Evolutionary conservation across 2,888 invertebrate species (phyloP).

Genomic region (Adela reaumurella): DNA sequence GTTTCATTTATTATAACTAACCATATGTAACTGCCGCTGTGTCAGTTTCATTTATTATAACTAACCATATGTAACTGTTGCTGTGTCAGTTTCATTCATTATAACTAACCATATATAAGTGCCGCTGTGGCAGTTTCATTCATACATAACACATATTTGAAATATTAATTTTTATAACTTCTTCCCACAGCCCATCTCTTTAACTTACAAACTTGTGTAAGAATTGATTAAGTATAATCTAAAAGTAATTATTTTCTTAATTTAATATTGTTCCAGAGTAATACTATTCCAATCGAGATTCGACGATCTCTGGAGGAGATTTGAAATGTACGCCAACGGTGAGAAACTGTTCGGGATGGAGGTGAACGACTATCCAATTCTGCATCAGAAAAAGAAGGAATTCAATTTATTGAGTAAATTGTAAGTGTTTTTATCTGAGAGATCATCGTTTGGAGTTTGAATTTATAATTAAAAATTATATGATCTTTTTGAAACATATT

Average conservation of each 20-base stretch:
- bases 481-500: conserved; percentile 3
- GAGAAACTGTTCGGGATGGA: conserved; percentile 83
- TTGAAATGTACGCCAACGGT: conserved; percentile 78
- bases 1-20: too few species aligned
- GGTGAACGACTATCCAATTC: conserved; percentile 76
- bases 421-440: conserved; percentile 57
- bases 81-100: too few species aligned
- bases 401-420: conserved; percentile 80
- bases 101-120: too few species aligned
- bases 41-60: too few species aligned
- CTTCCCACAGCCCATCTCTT: too few species aligned
- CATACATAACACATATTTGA: too few species aligned
- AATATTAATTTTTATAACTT: too few species aligned
- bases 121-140: too few species aligned
- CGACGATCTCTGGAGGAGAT: conserved; percentile 78
- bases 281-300: conserved; percentile 75
- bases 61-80: too few species aligned
- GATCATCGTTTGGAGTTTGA: neutral
- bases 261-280: conserved; percentile 37
- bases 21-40: too few species aligned
- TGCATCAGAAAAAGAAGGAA: conserved; percentile 77
- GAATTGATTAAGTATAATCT: too few species aligned
- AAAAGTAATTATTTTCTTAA: neutral
- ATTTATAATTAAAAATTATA: neutral
- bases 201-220: too few species aligned